Evolutionary conservation across 2,113 vertebrate species (phyloP), one percentile per base, ranked within the genome.

Genomic region (Shinisaurus crocodilurus): DNA sequence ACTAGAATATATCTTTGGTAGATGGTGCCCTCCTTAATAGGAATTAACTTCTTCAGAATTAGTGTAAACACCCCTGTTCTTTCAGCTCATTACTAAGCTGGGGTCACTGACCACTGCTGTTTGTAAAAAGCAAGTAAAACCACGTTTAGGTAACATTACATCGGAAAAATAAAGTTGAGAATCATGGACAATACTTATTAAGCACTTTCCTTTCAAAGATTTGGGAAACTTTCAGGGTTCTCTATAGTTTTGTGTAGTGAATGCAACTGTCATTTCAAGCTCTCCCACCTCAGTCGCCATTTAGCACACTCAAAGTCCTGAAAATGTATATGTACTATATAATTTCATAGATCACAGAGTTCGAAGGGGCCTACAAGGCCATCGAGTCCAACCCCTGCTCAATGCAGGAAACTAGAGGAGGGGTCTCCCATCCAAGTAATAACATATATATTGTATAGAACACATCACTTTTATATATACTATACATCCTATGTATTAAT

Each of bases 1-100:
- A 69, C 91, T 76, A 88, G 34, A 32, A 48, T 25, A 23, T 77
- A 60, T 34, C 23, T 89, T 95, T 84, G 90, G 34, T 70, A 32
- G 20, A 43, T 88, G 60, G 23, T 37, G 43, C 90, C 2, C 20
- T 80, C 4, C 65, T 81, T 74, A 86, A 50, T 85, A 50, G 85
- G 83, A 57, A 92, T 69, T 87, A 88, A 43, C 0, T 0, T 77
- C 37, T 81, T 37, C 86, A n/a, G 63, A 87, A 74, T 89, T 76
- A 80, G 25, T 2, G 13, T 3, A 67, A 1, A 85, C 70, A 3
- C 57, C 67, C 13, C 45, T 45, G 0, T 84, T 75, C 12, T 32
- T 27, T 63, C 6, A 75, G n/a, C 45, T 6, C 15, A 85, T 88
- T 81, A 80, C 40, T 6, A 67, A 82, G 48, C 67, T 74, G 20